These are phyloP conservation scores for Cantharis rufa DNA, from an alignment of 2,888 invertebrate genomes.

Conservation along the genomic window DNA sequence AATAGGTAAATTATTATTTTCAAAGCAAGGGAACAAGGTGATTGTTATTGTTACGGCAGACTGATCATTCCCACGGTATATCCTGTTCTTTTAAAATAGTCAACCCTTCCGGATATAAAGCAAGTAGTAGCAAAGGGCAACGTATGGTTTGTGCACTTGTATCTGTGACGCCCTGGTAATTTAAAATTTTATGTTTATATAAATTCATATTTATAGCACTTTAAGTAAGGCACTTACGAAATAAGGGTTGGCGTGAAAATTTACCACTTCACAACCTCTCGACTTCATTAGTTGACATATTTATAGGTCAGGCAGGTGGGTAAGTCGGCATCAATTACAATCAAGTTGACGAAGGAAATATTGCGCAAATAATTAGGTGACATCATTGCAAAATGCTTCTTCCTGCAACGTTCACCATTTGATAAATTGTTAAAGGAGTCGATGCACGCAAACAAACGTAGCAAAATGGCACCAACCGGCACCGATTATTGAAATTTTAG, in stretches of 20 bases:
- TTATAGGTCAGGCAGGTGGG: not conserved
- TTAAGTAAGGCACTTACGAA: not conserved
- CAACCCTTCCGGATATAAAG: constrained; percentile 32
- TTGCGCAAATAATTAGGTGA: not conserved
- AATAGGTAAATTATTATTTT: not conserved
- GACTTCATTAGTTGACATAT: not conserved
- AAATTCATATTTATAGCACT: not conserved
- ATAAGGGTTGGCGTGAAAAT: not conserved
- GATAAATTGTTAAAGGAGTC: not conserved
- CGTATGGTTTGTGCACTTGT: constrained; percentile 4
- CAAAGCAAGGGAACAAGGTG: not conserved
- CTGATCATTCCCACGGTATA: constrained; percentile 31
- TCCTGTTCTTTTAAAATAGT: constrained; percentile 12
- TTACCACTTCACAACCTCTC: not conserved
- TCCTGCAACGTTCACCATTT: not conserved
- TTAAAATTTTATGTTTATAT: not conserved
- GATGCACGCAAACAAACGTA: not conserved
- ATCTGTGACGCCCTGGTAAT: not conserved
- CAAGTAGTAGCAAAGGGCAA: not conserved
- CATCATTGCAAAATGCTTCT: not conserved
- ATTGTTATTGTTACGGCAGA: constrained; percentile 18
- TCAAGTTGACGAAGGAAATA: not conserved
- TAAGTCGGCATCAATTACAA: not conserved
- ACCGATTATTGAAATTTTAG: not conserved
- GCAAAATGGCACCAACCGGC: not conserved